A percentile compares a stretch with the other conserved stretches of the same genome.
Evolutionary conservation across 1,140 invertebrate genomes (phyloP).

Genomic region (Drosophila bifasciata): DNA sequence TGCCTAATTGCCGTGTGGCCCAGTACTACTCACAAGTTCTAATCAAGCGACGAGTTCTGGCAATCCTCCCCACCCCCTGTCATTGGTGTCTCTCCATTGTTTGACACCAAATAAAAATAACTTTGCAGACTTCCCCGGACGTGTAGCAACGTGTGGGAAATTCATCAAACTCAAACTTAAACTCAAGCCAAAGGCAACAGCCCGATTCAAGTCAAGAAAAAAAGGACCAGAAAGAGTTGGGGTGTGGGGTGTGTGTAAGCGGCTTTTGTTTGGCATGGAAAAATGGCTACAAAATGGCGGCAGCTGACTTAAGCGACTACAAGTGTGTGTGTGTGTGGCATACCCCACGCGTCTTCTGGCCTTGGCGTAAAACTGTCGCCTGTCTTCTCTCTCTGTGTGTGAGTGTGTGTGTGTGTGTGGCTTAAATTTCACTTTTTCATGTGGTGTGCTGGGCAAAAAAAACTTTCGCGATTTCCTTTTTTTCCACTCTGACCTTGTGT

Average conservation of each 20-base stretch:
- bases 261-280: slow-evolving; percentile 69
- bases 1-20: slow-evolving; percentile 62
- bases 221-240: no score
- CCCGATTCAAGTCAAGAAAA: slow-evolving; percentile 6
- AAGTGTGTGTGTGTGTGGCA: slow-evolving; percentile 32
- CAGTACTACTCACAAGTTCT: slow-evolving; percentile 10
- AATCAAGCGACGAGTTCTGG: slow-evolving; percentile 68
- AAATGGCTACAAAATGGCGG: slow-evolving; percentile 76
- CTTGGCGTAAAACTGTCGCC: slow-evolving; percentile 71
- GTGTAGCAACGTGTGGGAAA: slow-evolving; percentile 53
- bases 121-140: slow-evolving; percentile 60
- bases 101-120: slow-evolving; percentile 60
- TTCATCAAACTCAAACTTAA: slow-evolving; percentile 68
- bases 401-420: slow-evolving; percentile 62
- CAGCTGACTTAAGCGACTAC: slow-evolving; percentile 73
- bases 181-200: slow-evolving; percentile 39
- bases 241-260: slow-evolving; percentile 37
- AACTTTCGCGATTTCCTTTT: slow-evolving; percentile 56
- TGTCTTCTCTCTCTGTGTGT: slow-evolving; percentile 54
- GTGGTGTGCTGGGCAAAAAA: slow-evolving; percentile 44
- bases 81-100: slow-evolving; percentile 10
- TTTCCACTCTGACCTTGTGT: slow-evolving; percentile 27
- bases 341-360: slow-evolving; percentile 43
- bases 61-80: slow-evolving; percentile 12
- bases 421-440: slow-evolving; percentile 71